These are phyloP conservation scores for Hyposmocoma kahamanoa DNA, from an alignment of 1,140 invertebrate species.

Conservation along the genomic window DNA sequence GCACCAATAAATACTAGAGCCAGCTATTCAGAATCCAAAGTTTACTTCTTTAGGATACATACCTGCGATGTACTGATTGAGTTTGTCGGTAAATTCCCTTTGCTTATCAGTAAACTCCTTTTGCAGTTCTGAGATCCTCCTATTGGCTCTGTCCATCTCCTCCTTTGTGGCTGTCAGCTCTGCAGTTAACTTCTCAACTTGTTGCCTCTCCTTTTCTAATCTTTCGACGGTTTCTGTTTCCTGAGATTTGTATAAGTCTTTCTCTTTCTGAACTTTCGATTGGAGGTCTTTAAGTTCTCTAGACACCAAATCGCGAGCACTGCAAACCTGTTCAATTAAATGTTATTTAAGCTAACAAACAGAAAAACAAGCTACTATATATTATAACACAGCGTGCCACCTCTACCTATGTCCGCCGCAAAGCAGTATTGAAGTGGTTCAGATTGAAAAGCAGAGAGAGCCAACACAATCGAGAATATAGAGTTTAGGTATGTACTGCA, in stretches of 20 bases:
- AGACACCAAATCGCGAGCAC: constrained; percentile 39
- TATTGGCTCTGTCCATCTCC: constrained; percentile 58
- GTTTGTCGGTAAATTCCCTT: constrained; percentile 56
- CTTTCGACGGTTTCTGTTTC: constrained; percentile 53
- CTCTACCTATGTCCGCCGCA: too few species aligned
- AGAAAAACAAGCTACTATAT: too few species aligned
- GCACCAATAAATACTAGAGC: too few species aligned
- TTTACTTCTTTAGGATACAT: constrained; percentile 6
- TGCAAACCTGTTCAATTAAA: constrained; percentile 54
- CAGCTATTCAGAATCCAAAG: neutral
- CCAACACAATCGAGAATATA: too few species aligned
- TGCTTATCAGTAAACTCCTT: constrained; percentile 64
- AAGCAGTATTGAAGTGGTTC: too few species aligned
- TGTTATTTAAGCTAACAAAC: too few species aligned
- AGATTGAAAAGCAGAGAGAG: too few species aligned
- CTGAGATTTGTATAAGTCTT: constrained; percentile 43
- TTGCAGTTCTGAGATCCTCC: constrained; percentile 61
- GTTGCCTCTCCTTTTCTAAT: constrained; percentile 58
- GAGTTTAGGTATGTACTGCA: too few species aligned
- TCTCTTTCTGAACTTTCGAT: constrained; percentile 47
- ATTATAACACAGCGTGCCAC: too few species aligned
- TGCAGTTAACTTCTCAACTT: constrained; percentile 43
- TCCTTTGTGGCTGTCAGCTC: constrained; percentile 38
- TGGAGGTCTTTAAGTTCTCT: constrained; percentile 57
- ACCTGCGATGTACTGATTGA: constrained; percentile 57